Percentiles rank a stretch among this genome's conserved stretches.
phyloP scores from a whole-genome alignment of 92 coral and sea anemone genomes.

The Galaxea fascicularis region DNA sequence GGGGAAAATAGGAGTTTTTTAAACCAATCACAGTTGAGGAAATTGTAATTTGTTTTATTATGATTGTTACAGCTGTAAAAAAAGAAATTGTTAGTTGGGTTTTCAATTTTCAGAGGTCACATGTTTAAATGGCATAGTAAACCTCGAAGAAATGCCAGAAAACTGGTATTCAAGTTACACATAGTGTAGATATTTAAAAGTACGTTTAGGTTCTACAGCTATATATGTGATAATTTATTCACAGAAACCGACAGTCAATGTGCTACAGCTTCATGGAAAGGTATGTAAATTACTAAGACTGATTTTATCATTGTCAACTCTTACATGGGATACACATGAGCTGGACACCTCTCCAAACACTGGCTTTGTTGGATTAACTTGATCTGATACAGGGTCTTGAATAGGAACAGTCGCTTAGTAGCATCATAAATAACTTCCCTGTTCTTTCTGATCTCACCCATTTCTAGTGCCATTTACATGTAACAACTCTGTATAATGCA shows the following conservation, averaged over 20 bases:
- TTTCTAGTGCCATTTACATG: too few species aligned
- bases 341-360: too few species aligned
- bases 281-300: conserved; percentile 10
- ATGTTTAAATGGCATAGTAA: conserved; percentile 5
- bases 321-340: background rate
- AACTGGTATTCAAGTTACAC: conserved; percentile 9
- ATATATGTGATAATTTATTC: conserved; percentile 5
- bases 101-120: background rate
- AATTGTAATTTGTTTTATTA: conserved; percentile 6
- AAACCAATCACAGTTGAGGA: conserved; percentile 9
- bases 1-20: conserved; percentile 14
- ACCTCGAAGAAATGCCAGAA: conserved; percentile 7
- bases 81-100: background rate
- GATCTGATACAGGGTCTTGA: too few species aligned
- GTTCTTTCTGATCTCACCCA: too few species aligned
- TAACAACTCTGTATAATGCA: too few species aligned
- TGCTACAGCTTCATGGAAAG: conserved; percentile 1
- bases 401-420: too few species aligned
- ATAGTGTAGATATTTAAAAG: conserved; percentile 9
- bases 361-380: too few species aligned
- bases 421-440: too few species aligned
- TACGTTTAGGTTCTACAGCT: conserved; percentile 1
- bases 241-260: conserved; percentile 4
- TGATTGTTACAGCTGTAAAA: conserved; percentile 2
- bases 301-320: background rate